These are phyloP conservation scores for Poecilia latipinna DNA, from an alignment of 2,113 vertebrate genomes.

Conservation along the genomic window DNA sequence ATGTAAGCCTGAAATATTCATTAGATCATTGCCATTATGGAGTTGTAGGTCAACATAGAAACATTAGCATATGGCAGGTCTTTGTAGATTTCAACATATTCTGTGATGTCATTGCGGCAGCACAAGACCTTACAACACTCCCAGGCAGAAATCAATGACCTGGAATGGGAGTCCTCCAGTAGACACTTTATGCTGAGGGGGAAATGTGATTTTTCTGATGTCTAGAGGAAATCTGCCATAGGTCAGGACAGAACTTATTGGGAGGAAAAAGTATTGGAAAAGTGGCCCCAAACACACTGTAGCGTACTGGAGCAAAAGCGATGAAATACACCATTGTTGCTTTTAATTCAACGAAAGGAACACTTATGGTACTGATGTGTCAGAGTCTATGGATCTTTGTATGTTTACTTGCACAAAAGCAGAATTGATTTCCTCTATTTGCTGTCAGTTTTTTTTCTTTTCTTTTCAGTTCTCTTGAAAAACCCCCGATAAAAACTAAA, in stretches of 20 bases:
- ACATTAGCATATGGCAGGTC: not conserved
- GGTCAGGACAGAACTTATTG: conserved; percentile 47
- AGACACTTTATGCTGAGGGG: conserved; percentile 15
- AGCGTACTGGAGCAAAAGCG: conserved; percentile 14
- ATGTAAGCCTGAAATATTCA: conserved; percentile 41
- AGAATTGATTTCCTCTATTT: not conserved
- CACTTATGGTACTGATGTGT: not conserved
- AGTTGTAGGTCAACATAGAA: conserved; percentile 6
- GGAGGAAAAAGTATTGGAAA: conserved; percentile 50
- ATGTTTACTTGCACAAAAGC: not conserved
- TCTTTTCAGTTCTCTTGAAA: not conserved
- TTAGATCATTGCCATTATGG: conserved; percentile 12
- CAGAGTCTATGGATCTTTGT: conserved; percentile 17
- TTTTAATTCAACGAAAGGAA: conserved; percentile 24
- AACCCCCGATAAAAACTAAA: not conserved
- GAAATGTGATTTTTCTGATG: not conserved
- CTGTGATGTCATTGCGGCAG: conserved; percentile 14
- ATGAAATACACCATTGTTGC: conserved; percentile 19
- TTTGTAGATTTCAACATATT: not conserved
- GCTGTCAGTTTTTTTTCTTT: not conserved
- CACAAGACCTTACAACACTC: conserved; percentile 8
- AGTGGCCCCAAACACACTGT: conserved; percentile 17
- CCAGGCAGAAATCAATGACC: conserved; percentile 38
- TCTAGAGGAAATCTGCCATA: conserved; percentile 50
- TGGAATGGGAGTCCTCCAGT: conserved; percentile 34